A percentile compares a stretch with the other conserved stretches of the same genome.
These are phyloP conservation scores for Peromyscus leucopus DNA, from an alignment of 2,113 vertebrate species.

Conservation along the genomic window DNA sequence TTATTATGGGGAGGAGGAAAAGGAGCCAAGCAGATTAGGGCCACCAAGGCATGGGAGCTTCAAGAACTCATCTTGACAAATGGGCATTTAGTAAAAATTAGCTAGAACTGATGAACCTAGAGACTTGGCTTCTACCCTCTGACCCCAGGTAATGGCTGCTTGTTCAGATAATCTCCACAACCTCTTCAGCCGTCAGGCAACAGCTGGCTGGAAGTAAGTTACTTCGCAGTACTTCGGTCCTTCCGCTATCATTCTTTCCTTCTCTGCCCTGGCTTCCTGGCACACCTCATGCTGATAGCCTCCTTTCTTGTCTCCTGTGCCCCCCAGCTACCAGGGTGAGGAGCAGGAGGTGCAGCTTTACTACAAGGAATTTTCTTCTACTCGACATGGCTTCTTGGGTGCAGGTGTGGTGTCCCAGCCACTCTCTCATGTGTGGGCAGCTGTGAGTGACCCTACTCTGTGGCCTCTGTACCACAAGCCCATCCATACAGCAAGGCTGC, in stretches of 20 bases:
- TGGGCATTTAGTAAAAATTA: not conserved
- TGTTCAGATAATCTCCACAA: slow-evolving; percentile 92
- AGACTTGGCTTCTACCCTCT: not conserved
- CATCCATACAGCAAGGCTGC: slow-evolving; percentile 91
- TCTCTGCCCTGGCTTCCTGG: not conserved
- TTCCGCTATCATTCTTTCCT: not conserved
- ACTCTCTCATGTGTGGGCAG: slow-evolving; percentile 90
- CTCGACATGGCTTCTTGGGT: slow-evolving; percentile 94
- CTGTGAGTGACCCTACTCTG: slow-evolving; percentile 92
- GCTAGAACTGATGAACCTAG: not conserved
- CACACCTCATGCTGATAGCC: not conserved
- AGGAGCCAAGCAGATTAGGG: not conserved
- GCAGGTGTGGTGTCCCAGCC: slow-evolving; percentile 92
- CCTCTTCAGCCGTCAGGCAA: slow-evolving; percentile 88
- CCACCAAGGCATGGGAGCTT: not conserved
- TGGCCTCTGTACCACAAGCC: slow-evolving; percentile 92
- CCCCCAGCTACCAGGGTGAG: slow-evolving; percentile 91
- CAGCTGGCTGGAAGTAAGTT: slow-evolving; percentile 95
- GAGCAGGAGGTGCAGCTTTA: slow-evolving; percentile 93
- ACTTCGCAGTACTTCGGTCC: not conserved
- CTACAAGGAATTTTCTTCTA: slow-evolving; percentile 92
- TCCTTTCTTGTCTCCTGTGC: not conserved
- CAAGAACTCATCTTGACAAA: not conserved
- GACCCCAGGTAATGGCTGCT: slow-evolving; percentile 92
- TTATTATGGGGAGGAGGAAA: not conserved